Evolutionary conservation across 2,113 vertebrate species (phyloP).

Genomic region (Typhlomys cinereus): DNA sequence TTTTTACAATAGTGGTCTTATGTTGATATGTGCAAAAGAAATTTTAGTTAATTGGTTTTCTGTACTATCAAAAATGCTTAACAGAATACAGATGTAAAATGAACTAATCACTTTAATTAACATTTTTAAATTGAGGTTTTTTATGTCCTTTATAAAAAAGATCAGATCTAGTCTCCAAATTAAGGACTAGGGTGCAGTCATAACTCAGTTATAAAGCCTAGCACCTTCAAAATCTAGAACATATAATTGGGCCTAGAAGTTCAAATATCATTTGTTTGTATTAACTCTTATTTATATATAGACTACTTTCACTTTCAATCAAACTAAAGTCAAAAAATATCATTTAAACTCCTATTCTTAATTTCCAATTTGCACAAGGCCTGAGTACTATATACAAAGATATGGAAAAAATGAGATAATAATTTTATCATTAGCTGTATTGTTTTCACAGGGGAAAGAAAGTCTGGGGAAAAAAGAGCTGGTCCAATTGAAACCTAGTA

Average conservation of each 20-base stretch:
- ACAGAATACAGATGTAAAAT: background rate
- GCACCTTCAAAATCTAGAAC: slow-evolving; percentile 7
- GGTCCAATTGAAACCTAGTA: no score
- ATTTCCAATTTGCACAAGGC: background rate
- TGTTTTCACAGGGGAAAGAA: no score
- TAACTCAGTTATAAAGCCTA: background rate
- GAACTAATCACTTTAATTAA: background rate
- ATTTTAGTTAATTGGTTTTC: background rate
- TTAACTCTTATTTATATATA: background rate
- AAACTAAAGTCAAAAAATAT: background rate
- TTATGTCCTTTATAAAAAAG: background rate
- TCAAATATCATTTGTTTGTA: background rate
- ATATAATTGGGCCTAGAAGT: background rate
- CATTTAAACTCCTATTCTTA: background rate
- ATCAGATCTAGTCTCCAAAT: background rate
- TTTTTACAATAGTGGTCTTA: background rate
- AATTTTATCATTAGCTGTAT: no score
- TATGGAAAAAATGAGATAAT: background rate
- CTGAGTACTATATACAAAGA: background rate
- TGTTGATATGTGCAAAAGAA: background rate
- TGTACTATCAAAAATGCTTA: background rate
- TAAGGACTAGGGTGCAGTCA: background rate
- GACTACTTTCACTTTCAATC: background rate
- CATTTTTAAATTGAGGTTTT: background rate
- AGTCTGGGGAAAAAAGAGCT: no score